Conservation (phyloP, 30 jellyfish, hydroid and myxozoan genomes). For the Mastigias papua region DNA sequence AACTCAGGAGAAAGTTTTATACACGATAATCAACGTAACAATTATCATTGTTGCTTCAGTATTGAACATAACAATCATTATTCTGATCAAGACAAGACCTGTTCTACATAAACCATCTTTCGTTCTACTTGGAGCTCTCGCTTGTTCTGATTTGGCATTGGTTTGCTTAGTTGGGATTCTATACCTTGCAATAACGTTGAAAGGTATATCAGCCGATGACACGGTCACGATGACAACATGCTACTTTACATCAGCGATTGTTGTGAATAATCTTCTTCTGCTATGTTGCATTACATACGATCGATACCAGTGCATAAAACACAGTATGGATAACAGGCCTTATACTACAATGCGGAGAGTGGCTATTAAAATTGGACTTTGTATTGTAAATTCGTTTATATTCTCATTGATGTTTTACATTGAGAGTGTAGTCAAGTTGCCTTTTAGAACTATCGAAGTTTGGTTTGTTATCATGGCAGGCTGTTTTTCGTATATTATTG, state of each 20-base stretch:
- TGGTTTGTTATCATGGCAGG: neutral
- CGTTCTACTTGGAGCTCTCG: slow-evolving; percentile 20
- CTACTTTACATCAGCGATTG: slow-evolving; percentile 5
- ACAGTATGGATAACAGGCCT: neutral
- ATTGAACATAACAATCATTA: slow-evolving; percentile 1
- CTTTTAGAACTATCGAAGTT: slow-evolving; percentile 14
- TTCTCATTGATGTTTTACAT: neutral
- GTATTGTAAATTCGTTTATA: neutral
- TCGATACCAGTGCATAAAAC: slow-evolving; percentile 4
- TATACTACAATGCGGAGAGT: neutral
- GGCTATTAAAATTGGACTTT: neutral
- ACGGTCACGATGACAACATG: slow-evolving; percentile 4
- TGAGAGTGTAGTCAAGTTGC: neutral
- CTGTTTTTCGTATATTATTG: neutral
- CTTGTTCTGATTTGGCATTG: slow-evolving; percentile 24
- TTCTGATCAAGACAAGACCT: neutral
- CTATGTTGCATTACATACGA: slow-evolving; percentile 26
- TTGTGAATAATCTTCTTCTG: slow-evolving; percentile 3
- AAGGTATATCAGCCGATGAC: neutral
- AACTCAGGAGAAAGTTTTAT: neutral
- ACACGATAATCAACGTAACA: neutral
- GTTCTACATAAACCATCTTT: slow-evolving; percentile 1
- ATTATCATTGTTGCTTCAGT: slow-evolving; percentile 14
- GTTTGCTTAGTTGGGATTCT: neutral
- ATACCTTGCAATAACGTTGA: neutral